A percentile compares a stretch with the other conserved stretches of the same genome.
These are phyloP conservation scores for Gadus macrocephalus DNA, from an alignment of 2,113 vertebrate genomes.

Conservation along the genomic window DNA sequence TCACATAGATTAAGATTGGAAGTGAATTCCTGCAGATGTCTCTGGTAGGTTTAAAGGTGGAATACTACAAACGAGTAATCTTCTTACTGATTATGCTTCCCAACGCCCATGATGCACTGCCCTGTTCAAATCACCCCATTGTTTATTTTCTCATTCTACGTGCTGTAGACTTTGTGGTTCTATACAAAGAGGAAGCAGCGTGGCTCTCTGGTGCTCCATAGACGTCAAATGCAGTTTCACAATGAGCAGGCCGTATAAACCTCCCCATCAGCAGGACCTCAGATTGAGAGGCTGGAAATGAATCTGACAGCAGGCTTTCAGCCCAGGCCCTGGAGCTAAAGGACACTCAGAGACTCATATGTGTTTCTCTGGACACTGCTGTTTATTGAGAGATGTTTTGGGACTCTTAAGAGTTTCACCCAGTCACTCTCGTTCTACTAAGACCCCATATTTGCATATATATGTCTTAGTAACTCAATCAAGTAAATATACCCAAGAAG, in stretches of 20 bases:
- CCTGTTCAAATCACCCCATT: slow-evolving; percentile 46
- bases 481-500: too few relatives aligned
- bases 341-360: slow-evolving; percentile 56
- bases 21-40: neutral
- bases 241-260: slow-evolving; percentile 52
- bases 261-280: slow-evolving; percentile 58
- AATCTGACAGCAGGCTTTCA: slow-evolving; percentile 65
- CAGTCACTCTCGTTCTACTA: slow-evolving; percentile 32
- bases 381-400: slow-evolving; percentile 40
- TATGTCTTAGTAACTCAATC: too few relatives aligned
- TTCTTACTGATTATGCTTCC: slow-evolving; percentile 44
- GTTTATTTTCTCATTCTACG: slow-evolving; percentile 51
- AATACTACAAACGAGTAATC: slow-evolving; percentile 29
- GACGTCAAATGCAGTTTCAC: slow-evolving; percentile 51
- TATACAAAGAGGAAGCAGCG: slow-evolving; percentile 53
- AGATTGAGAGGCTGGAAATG: slow-evolving; percentile 64
- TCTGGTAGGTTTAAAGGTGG: slow-evolving; percentile 7
- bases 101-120: slow-evolving; percentile 11
- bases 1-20: too few relatives aligned
- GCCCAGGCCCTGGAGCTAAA: slow-evolving; percentile 53
- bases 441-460: slow-evolving; percentile 22
- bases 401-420: slow-evolving; percentile 49
- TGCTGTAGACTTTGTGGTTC: slow-evolving; percentile 42
- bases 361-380: slow-evolving; percentile 43
- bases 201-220: slow-evolving; percentile 52